Percentiles rank a stretch among this genome's conserved stretches.
Conservation (phyloP, 2,113 vertebrate genomes). For the Corythornis cristatus region DNA sequence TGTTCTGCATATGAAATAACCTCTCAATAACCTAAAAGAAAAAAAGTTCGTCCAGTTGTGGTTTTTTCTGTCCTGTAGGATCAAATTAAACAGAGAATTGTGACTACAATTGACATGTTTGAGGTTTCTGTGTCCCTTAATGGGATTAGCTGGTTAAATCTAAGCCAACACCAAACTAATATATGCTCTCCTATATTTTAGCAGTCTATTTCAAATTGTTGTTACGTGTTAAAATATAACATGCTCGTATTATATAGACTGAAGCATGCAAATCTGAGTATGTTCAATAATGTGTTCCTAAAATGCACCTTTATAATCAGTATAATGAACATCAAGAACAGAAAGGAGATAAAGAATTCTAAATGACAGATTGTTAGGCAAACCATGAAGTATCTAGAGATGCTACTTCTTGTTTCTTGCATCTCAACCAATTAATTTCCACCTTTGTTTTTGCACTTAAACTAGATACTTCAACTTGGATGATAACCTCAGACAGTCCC, state of each 20-base stretch:
- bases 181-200: background rate
- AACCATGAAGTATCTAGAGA: background rate
- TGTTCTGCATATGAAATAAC: background rate
- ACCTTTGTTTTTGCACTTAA: background rate
- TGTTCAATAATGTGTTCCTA: background rate
- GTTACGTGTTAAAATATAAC: background rate
- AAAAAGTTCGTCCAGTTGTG: background rate
- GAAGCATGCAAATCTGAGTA: background rate
- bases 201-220: background rate
- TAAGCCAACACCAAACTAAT: fast-evolving
- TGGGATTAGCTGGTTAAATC: background rate
- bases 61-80: background rate
- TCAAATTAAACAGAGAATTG: background rate
- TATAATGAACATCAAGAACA: background rate
- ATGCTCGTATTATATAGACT: background rate
- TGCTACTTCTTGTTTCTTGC: background rate
- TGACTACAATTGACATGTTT: background rate
- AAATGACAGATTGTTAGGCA: background rate
- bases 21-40: background rate
- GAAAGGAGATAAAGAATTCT: background rate
- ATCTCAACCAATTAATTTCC: background rate
- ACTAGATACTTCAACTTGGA: background rate
- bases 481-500: background rate
- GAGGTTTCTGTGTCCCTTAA: background rate
- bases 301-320: background rate